These are phyloP conservation scores for Synanthedon andrenaeformis DNA, from an alignment of 2,888 invertebrate genomes.

Conservation along the genomic window DNA sequence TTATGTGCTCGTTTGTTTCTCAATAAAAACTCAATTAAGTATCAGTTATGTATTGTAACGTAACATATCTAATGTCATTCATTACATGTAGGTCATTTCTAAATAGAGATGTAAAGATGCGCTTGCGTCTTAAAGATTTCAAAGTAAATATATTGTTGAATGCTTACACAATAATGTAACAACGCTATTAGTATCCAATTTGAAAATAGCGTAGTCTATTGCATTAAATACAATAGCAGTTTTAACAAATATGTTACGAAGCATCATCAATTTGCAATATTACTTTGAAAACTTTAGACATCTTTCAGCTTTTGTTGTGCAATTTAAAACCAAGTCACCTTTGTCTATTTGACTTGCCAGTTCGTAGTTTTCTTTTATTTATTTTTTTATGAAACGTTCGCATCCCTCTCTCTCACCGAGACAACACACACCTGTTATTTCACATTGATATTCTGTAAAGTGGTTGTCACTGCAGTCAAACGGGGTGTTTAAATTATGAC, in stretches of 20 bases:
- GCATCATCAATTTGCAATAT: conserved; percentile 3
- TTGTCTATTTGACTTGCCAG: too few species aligned
- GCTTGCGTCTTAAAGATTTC: not conserved
- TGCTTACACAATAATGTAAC: not conserved
- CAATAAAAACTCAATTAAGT: not conserved
- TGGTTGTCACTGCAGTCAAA: too few species aligned
- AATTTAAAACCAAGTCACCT: too few species aligned
- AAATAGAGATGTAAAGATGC: too few species aligned
- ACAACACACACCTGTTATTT: too few species aligned
- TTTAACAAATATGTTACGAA: not conserved
- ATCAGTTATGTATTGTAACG: not conserved
- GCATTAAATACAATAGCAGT: not conserved
- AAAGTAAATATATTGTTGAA: not conserved
- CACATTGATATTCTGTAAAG: too few species aligned
- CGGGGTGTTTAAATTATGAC: too few species aligned
- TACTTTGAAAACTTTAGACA: not conserved
- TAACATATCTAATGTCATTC: not conserved
- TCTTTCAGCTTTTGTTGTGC: too few species aligned
- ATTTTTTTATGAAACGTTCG: too few species aligned
- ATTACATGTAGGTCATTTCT: too few species aligned
- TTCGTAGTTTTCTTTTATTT: too few species aligned
- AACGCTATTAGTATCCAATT: not conserved
- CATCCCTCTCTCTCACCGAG: too few species aligned
- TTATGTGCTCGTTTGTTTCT: not conserved
- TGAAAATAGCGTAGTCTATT: not conserved